Conservation (phyloP, 2,797 vertebrate genomes). For the Eupleurogrammus muticus region DNA sequence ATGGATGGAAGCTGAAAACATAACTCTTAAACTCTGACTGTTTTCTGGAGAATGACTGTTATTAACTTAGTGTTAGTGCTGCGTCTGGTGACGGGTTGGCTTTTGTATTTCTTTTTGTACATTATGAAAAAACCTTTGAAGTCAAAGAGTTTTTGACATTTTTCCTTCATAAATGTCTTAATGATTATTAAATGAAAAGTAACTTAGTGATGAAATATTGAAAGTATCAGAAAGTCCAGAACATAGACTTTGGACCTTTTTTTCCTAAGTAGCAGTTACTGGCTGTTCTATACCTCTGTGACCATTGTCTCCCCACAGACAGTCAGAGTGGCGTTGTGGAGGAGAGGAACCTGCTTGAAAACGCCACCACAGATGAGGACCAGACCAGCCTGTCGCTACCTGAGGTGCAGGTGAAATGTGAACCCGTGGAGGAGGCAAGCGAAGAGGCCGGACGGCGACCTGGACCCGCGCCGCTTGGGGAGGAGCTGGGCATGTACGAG, state of each 20-base stretch:
- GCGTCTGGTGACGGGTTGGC: no score
- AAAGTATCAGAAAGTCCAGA: background rate
- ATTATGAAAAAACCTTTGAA: no score
- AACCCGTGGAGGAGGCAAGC: constrained; percentile 40
- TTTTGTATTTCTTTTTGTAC: no score
- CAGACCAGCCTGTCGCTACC: constrained; percentile 3
- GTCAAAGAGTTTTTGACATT: no score
- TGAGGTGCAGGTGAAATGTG: constrained; percentile 65
- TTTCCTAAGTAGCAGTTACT: background rate
- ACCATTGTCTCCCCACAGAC: constrained; percentile 45
- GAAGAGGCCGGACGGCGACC: constrained; percentile 16
- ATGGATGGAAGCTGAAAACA: no score
- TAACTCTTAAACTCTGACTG: no score
- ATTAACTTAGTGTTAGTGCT: no score
- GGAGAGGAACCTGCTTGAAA: constrained; percentile 30
- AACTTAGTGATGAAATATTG: background rate
- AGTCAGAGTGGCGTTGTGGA: constrained; percentile 9
- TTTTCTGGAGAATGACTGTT: no score
- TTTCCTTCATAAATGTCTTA: no score
- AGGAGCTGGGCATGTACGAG: constrained; percentile 17
- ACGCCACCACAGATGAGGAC: background rate
- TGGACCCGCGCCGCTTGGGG: constrained; percentile 1
- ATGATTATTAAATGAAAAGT: no score
- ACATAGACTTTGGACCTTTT: no score
- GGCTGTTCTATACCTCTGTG: background rate